A percentile compares a stretch with the other conserved stretches of the same genome.
Conservation (phyloP, 2,113 vertebrate genomes). For the Hippocampus barbouri region DNA sequence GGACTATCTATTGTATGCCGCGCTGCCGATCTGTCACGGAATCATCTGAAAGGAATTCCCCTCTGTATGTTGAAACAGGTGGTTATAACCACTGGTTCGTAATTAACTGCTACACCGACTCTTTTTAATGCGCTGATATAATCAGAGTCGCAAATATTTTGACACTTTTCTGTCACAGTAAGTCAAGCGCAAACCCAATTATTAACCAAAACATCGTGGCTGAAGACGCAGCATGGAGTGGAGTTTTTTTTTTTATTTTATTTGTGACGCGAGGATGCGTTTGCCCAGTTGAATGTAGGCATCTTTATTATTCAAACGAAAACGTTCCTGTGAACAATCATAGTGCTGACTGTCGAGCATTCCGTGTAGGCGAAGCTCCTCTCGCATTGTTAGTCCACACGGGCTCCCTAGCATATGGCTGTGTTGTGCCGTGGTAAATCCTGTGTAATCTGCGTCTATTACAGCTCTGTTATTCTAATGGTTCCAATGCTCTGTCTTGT, state of each 20-base stretch:
- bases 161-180: conserved; percentile 32
- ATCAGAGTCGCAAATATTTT: conserved; percentile 58
- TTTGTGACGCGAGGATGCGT: conserved; percentile 3
- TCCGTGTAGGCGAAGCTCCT: conserved; percentile 21
- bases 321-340: conserved; percentile 29
- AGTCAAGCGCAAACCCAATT: conserved; percentile 25
- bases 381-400: conserved; percentile 43
- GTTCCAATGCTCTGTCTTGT: conserved; percentile 27
- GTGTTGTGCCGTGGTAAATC: conserved; percentile 48
- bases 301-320: conserved; percentile 1
- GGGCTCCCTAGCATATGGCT: conserved; percentile 39
- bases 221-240: neutral
- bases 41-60: conserved; percentile 33
- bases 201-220: conserved; percentile 11
- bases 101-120: conserved; percentile 63
- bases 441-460: conserved; percentile 61
- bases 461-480: conserved; percentile 31
- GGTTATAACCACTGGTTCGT: conserved; percentile 51
- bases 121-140: conserved; percentile 44
- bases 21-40: conserved; percentile 16
- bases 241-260: neutral
- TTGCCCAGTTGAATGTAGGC: conserved; percentile 10
- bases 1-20: conserved; percentile 19
- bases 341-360: conserved; percentile 27
- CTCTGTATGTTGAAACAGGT: conserved; percentile 59